These are phyloP conservation scores for Asobara japonica DNA, from an alignment of 1,140 invertebrate genomes.

Conservation along the genomic window DNA sequence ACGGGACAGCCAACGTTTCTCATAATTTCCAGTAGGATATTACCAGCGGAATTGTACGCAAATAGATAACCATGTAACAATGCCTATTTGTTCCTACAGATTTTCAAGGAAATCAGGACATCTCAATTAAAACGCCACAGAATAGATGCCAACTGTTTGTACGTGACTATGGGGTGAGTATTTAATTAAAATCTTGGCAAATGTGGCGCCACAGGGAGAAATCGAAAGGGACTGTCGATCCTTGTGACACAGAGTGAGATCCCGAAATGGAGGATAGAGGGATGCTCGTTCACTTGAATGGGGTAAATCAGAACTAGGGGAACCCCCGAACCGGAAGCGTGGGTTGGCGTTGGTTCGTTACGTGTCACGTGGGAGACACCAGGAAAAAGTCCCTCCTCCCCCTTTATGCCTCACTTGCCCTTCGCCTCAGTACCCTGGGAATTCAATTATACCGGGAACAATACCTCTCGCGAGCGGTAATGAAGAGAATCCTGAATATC, in stretches of 20 bases:
- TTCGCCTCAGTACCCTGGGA: conserved; percentile 48
- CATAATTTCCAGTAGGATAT: too few relatives aligned
- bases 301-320: conserved; percentile 50
- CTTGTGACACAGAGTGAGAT: background rate
- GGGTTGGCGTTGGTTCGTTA: conserved; percentile 43
- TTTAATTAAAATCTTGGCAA: conserved; percentile 1
- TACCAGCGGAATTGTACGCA: background rate
- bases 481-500: conserved; percentile 39
- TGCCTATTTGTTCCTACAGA: background rate
- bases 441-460: conserved; percentile 61
- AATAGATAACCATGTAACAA: too few relatives aligned
- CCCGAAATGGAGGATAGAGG: background rate
- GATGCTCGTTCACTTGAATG: conserved; percentile 49
- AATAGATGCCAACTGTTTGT: background rate
- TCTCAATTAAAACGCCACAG: background rate
- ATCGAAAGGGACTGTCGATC: conserved; percentile 5
- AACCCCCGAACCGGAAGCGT: conserved; percentile 42
- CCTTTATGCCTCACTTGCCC: background rate
- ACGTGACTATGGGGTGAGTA: background rate
- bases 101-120: background rate
- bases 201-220: background rate
- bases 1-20: too few relatives aligned
- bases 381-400: conserved; percentile 3
- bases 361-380: conserved; percentile 38
- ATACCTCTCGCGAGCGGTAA: conserved; percentile 51